Conservation (phyloP, 2,888 invertebrate species). For the Trisateles emortualis region DNA sequence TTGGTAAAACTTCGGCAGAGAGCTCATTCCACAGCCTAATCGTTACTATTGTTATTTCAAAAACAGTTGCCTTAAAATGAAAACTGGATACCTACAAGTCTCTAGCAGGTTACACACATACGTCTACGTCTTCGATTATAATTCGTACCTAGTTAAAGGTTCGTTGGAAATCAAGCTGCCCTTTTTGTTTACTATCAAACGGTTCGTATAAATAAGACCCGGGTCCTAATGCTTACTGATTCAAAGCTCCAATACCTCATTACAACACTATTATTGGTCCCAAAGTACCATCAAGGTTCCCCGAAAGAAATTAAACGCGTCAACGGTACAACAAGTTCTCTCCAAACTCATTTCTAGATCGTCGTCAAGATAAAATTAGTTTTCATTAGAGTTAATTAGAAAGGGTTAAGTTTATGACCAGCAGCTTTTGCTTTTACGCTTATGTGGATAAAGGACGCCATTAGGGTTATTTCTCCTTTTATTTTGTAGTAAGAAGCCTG, state of each 20-base stretch:
- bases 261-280: conserved; percentile 8
- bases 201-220: neutral
- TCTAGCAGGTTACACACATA: no score
- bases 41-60: no score
- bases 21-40: no score
- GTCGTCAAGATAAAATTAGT: conserved; percentile 50
- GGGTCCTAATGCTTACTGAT: conserved; percentile 3
- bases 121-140: no score
- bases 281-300: conserved; percentile 7
- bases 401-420: conserved; percentile 39
- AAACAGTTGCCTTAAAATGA: no score
- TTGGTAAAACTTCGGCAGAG: no score
- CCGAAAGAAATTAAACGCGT: conserved; percentile 29
- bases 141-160: no score
- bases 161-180: neutral
- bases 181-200: neutral
- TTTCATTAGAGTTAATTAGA: conserved; percentile 51
- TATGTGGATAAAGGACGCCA: no score
- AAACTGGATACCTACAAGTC: no score
- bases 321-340: conserved; percentile 40
- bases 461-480: neutral
- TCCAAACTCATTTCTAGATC: conserved; percentile 34
- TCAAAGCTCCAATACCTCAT: neutral
- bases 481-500: neutral
- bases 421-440: conserved; percentile 5